Base-by-base conservation (phyloP, 2,888 invertebrate genomes). In the Dusona sp. region DNA sequence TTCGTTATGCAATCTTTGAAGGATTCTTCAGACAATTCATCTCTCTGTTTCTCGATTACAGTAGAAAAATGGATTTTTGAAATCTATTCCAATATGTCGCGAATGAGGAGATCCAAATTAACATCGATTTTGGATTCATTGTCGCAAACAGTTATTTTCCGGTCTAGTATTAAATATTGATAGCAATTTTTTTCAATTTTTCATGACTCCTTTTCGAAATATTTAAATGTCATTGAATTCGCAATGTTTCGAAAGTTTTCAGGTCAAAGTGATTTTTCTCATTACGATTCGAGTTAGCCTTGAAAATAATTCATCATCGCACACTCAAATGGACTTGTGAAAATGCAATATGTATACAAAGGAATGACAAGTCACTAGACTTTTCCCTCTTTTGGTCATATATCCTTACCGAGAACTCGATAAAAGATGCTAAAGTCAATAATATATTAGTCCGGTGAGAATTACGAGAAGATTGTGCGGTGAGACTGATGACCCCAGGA, bases 401-500 rank as follows among this genome's bases (percentile, higher is more conserved):
- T 29, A 48, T 70, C 29, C 29, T 48, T 45, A 9, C 19, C 9
- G n/a, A 33, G 48, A 70, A 48, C 48, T 45, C 48, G 36, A 54
- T 73, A 22, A 73, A 72, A 54, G 7, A 54, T 54, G 51, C 0
- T 36, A 36, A 51, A 36, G 73, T 73, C 36, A 54, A 51, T 22
- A 73, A 54, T 73, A 33, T 33, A 61, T 61, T 61, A 25, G 57
- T 22, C 25, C 16, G 25, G 38, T 16, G 42, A 73, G 61, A 25
- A 57, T 61, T 29, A 45, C 61, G 67, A 57, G 42, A 68, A 67
- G 54, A 36, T 57, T 0, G 22, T 64, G 29, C 33, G 25, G 68
- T 36, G 77, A 77, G 84, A 78, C 57, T 72, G 84, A 81, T 77
- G 84, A 85, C 80, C 84, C 77, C 54, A 77, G 36, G 51, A 72